A percentile compares a stretch with the other conserved stretches of the same genome.
Conservation (phyloP, 64 coral and sea anemone species). For the Actinia tenebrosa region DNA sequence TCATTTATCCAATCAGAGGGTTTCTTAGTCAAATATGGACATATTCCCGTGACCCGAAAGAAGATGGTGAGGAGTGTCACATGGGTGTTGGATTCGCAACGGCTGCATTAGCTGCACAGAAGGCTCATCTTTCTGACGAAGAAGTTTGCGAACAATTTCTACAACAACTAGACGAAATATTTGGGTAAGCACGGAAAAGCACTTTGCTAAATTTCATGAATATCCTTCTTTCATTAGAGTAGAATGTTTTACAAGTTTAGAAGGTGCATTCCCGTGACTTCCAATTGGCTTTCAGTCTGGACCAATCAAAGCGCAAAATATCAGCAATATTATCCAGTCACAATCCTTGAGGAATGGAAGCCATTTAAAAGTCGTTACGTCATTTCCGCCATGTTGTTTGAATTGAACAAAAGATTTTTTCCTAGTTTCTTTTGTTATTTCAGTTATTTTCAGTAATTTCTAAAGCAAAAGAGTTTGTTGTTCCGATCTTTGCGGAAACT, state of each 20-base stretch:
- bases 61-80: slow-evolving; percentile 59
- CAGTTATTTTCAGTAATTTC: too few relatives aligned
- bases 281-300: too few relatives aligned
- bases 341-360: too few relatives aligned
- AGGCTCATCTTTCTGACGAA: slow-evolving; percentile 49
- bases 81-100: slow-evolving; percentile 75
- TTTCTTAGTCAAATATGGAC: slow-evolving; percentile 93
- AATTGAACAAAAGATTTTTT: too few relatives aligned
- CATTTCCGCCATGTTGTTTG: neutral
- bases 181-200: slow-evolving; percentile 42
- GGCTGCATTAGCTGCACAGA: slow-evolving; percentile 58
- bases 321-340: too few relatives aligned
- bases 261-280: too few relatives aligned
- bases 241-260: neutral
- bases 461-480: too few relatives aligned
- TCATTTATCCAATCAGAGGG: slow-evolving; percentile 26
- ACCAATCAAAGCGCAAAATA: too few relatives aligned
- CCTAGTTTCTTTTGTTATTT: too few relatives aligned
- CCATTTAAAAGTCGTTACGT: too few relatives aligned
- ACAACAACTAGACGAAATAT: slow-evolving; percentile 74
- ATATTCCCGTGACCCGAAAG: slow-evolving; percentile 57
- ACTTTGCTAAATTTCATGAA: neutral
- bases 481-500: too few relatives aligned
- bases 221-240: neutral
- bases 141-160: slow-evolving; percentile 70